Percentiles rank a stretch among this genome's conserved stretches.
phyloP scores from a whole-genome alignment of 53 echinoderm and acorn worm genomes.

The Hippasteria phrygiana region DNA sequence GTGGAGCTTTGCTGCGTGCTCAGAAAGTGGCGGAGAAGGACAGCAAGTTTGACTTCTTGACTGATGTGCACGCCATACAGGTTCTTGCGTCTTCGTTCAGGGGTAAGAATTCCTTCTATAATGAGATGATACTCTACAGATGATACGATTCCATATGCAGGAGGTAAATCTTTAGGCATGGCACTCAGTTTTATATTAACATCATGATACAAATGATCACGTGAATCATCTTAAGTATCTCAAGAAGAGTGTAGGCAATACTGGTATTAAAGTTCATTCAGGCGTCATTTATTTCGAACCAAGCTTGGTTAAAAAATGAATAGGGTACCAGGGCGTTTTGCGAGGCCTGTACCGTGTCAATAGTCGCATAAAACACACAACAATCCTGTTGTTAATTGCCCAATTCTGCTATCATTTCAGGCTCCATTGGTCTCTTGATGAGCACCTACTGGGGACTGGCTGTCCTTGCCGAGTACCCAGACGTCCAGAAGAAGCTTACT shows the following conservation, averaged over 20 bases:
- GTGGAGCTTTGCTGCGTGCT: slow-evolving; percentile 22
- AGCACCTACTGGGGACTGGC: slow-evolving; percentile 81
- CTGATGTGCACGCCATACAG: slow-evolving; percentile 50
- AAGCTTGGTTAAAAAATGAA: too few species aligned
- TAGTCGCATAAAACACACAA: neutral
- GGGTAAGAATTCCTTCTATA: slow-evolving; percentile 46
- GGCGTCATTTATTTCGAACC: too few species aligned
- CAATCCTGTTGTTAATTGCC: neutral
- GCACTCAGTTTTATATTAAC: too few species aligned
- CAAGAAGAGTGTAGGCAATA: too few species aligned
- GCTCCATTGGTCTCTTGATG: slow-evolving; percentile 47
- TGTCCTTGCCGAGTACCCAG: slow-evolving; percentile 74
- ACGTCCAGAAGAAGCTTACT: slow-evolving; percentile 73
- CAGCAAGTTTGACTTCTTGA: slow-evolving; percentile 13
- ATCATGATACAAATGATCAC: too few species aligned
- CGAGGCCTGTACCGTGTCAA: too few species aligned
- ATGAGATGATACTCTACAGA: too few species aligned
- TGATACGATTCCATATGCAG: too few species aligned
- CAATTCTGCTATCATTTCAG: neutral
- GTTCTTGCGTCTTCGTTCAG: slow-evolving; percentile 50
- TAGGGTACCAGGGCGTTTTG: too few species aligned
- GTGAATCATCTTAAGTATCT: too few species aligned
- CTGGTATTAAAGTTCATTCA: too few species aligned
- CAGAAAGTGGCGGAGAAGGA: slow-evolving; percentile 24
- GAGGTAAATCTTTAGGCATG: too few species aligned